Percentiles rank a stretch among this genome's conserved stretches.
Evolutionary conservation across 2,888 invertebrate species (phyloP).

Genomic region (Parasteatoda lunata): DNA sequence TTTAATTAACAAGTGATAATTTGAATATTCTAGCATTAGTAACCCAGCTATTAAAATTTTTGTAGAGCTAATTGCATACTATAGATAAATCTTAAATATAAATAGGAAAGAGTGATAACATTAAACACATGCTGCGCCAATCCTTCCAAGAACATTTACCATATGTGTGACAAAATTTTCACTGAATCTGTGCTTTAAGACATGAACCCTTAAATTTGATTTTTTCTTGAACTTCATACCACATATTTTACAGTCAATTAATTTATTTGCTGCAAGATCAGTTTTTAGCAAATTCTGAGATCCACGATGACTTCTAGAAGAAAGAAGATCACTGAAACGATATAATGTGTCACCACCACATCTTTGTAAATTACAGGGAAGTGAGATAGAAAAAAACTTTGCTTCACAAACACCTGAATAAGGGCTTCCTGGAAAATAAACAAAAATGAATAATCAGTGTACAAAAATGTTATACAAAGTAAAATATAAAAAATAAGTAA

Average conservation of each 20-base stretch:
- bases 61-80: too few relatives aligned
- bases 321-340: constrained; percentile 1
- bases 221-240: constrained; percentile 22
- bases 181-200: constrained; percentile 30
- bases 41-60: too few relatives aligned
- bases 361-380: constrained; percentile 41
- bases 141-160: constrained; percentile 26
- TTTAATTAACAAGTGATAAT: too few relatives aligned
- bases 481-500: background rate
- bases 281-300: background rate
- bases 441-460: background rate
- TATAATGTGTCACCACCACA: constrained; percentile 34
- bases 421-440: background rate
- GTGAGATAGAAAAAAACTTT: constrained; percentile 39
- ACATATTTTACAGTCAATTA: constrained; percentile 26
- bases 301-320: constrained; percentile 3
- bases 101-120: background rate
- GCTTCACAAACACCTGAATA: constrained; percentile 12
- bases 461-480: background rate
- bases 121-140: constrained; percentile 47
- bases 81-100: too few relatives aligned
- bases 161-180: constrained; percentile 26
- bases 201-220: constrained; percentile 34
- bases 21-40: too few relatives aligned
- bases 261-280: background rate